Evolutionary conservation across 2,888 invertebrate species (phyloP).

Genomic region (Elegia similella): DNA sequence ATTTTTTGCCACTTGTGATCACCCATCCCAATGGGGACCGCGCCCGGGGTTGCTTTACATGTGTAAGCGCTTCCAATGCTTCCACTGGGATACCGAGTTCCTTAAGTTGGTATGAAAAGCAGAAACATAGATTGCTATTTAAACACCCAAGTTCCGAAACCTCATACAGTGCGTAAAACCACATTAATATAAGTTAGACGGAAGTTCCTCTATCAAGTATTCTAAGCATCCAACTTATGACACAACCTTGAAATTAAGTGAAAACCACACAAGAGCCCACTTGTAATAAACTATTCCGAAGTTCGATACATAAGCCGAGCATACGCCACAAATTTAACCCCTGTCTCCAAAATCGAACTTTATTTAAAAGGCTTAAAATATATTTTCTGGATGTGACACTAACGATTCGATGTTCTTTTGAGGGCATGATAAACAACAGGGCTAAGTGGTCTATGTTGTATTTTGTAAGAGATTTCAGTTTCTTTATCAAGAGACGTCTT

Average conservation of each 20-base stretch:
- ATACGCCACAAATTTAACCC: slow-evolving; percentile 52
- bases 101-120: not conserved
- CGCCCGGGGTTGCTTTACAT: too few relatives aligned
- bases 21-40: too few relatives aligned
- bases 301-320: slow-evolving; percentile 34
- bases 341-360: slow-evolving; percentile 47
- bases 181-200: not conserved
- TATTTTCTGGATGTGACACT: slow-evolving; percentile 30
- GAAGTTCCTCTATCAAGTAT: not conserved
- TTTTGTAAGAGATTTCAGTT: not conserved
- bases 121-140: not conserved
- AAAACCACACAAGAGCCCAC: slow-evolving; percentile 11
- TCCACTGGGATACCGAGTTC: too few relatives aligned
- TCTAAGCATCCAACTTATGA: slow-evolving; percentile 2
- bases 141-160: not conserved
- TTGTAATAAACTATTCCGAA: slow-evolving; percentile 32
- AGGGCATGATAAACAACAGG: not conserved
- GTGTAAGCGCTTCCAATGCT: too few relatives aligned
- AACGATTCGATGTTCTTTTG: slow-evolving; percentile 8
- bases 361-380: slow-evolving; percentile 24
- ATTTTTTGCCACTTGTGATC: too few relatives aligned
- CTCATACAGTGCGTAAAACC: not conserved
- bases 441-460: slow-evolving; percentile 1
- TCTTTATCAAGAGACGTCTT: not conserved
- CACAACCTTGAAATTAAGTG: slow-evolving; percentile 14